Percentiles rank a stretch among this genome's conserved stretches.
Conservation (phyloP, 2,113 vertebrate genomes). For the Gracilinanus agilis region DNA sequence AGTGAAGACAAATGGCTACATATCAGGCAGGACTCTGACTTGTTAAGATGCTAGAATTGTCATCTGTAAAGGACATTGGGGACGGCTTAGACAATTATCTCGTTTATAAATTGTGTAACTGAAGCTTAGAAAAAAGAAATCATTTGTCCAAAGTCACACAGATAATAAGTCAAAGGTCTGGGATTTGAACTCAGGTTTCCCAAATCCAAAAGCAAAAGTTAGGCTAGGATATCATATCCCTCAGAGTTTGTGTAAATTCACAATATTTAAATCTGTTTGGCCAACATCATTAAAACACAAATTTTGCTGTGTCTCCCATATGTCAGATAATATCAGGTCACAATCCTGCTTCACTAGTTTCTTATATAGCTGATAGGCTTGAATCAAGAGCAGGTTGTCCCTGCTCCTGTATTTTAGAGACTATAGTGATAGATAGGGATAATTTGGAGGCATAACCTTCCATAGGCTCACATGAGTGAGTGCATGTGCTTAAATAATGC, state of each 20-base stretch:
- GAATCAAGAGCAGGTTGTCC: background rate
- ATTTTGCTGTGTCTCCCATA: background rate
- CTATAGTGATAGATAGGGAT: background rate
- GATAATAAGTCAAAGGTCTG: background rate
- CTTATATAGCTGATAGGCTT: background rate
- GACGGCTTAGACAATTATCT: background rate
- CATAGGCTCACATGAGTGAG: background rate
- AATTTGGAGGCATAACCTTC: background rate
- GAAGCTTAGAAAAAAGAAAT: background rate
- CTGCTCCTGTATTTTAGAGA: background rate
- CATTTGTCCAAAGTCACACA: background rate
- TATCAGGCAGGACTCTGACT: background rate
- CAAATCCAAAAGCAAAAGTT: background rate
- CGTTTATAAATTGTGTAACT: background rate
- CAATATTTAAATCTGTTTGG: background rate
- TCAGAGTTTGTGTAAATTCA: background rate
- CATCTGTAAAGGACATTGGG: background rate
- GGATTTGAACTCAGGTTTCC: background rate
- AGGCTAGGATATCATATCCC: background rate
- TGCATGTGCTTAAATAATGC: background rate
- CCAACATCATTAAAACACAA: background rate
- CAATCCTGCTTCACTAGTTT: background rate
- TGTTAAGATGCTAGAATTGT: background rate
- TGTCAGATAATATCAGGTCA: background rate
- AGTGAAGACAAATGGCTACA: background rate